phyloP scores from a whole-genome alignment of 2,113 vertebrate genomes.

The Phyllostomus hastatus region DNA sequence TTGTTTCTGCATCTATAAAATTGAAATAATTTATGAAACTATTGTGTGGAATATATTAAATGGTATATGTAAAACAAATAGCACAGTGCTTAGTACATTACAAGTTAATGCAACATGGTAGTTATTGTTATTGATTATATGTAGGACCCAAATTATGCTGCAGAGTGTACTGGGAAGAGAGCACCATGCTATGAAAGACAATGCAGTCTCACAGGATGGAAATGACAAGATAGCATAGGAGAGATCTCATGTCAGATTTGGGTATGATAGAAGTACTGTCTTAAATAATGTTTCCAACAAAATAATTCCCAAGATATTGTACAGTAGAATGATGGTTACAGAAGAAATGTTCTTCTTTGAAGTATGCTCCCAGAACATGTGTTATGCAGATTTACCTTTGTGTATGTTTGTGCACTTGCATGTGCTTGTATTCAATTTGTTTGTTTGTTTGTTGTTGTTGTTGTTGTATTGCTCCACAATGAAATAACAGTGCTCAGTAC shows the following conservation, averaged over 20 bases:
- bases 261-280: background rate
- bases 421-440: background rate
- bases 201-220: background rate
- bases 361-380: background rate
- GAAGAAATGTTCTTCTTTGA: background rate
- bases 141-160: background rate
- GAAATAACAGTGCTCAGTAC: slow-evolving; percentile 29
- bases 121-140: background rate
- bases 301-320: background rate
- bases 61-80: background rate
- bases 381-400: background rate
- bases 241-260: background rate
- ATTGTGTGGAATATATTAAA: background rate
- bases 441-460: background rate
- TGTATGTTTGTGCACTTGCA: background rate
- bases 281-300: slow-evolving; percentile 10
- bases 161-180: background rate
- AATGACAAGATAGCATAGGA: background rate
- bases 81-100: background rate
- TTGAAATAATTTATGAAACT: background rate
- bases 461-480: background rate
- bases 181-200: background rate
- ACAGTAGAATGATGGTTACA: background rate
- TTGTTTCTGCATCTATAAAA: background rate
- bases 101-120: background rate